phyloP scores from a whole-genome alignment of 2,888 invertebrate genomes.

The Epirrhoe alternata region DNA sequence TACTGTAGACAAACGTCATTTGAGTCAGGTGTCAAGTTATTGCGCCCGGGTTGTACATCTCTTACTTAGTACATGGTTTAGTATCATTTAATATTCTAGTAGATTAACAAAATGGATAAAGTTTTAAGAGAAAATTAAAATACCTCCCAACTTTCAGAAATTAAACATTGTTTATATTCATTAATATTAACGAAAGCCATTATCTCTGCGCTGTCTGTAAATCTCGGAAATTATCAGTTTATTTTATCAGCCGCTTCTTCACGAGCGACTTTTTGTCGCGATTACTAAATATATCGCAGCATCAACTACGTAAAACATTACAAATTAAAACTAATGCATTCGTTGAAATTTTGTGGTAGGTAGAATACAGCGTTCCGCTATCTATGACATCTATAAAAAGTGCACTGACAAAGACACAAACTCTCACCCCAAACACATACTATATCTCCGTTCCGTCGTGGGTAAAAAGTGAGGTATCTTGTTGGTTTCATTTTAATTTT shows the following conservation, averaged over 20 bases:
- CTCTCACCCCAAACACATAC: too few relatives aligned
- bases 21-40: too few relatives aligned
- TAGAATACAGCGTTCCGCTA: too few relatives aligned
- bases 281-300: too few relatives aligned
- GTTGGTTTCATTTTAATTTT: neutral
- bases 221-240: slow-evolving; percentile 37
- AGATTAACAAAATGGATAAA: slow-evolving; percentile 28
- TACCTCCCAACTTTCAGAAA: slow-evolving; percentile 38
- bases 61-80: neutral
- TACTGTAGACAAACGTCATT: too few relatives aligned
- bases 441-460: too few relatives aligned
- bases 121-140: slow-evolving; percentile 33
- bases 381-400: too few relatives aligned
- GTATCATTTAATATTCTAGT: slow-evolving; percentile 1
- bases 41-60: too few relatives aligned
- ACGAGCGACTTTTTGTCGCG: slow-evolving; percentile 22
- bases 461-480: too few relatives aligned
- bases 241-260: slow-evolving; percentile 14
- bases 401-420: too few relatives aligned
- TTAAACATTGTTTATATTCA: slow-evolving; percentile 44
- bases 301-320: neutral
- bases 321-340: neutral
- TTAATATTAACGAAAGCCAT: slow-evolving; percentile 41
- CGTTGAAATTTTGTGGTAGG: too few relatives aligned
- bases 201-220: slow-evolving; percentile 38